Conservation (phyloP, 2,113 vertebrate genomes). For the Labeo catla region DNA sequence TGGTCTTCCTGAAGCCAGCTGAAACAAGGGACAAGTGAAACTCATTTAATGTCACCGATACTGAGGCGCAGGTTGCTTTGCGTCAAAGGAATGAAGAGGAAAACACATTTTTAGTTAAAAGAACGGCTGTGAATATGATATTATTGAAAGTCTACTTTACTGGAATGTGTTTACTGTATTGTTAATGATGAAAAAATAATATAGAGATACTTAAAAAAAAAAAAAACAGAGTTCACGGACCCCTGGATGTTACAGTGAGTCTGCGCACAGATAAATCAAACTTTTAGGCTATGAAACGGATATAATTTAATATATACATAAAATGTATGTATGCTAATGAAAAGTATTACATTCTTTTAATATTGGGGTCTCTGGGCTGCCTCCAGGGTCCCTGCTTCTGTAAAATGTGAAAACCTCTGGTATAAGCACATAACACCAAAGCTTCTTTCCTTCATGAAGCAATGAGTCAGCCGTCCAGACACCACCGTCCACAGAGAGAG, state of each 20-base stretch:
- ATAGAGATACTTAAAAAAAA: no score
- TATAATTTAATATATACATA: background rate
- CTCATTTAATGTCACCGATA: background rate
- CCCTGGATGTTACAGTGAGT: background rate
- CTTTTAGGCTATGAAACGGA: background rate
- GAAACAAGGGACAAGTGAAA: background rate
- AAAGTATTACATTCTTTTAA: background rate
- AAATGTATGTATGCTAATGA: background rate
- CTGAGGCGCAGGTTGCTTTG: background rate
- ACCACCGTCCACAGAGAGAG: conserved; percentile 67
- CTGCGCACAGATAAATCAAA: background rate
- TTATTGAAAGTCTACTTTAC: background rate
- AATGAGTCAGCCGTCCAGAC: conserved; percentile 72
- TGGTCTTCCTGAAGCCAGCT: background rate
- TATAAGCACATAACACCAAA: background rate
- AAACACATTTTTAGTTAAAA: background rate
- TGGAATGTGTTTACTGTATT: background rate
- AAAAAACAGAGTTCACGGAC: background rate
- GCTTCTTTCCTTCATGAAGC: background rate
- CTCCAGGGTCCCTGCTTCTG: background rate
- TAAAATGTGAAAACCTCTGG: background rate
- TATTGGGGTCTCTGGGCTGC: background rate
- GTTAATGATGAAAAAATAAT: background rate
- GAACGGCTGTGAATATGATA: background rate
- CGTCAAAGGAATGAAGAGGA: background rate